Percentiles rank a stretch among this genome's conserved stretches.
These are phyloP conservation scores for Bolinopsis microptera DNA, from an alignment of 37 sponge, comb jelly and placozoan genomes.

Conservation along the genomic window DNA sequence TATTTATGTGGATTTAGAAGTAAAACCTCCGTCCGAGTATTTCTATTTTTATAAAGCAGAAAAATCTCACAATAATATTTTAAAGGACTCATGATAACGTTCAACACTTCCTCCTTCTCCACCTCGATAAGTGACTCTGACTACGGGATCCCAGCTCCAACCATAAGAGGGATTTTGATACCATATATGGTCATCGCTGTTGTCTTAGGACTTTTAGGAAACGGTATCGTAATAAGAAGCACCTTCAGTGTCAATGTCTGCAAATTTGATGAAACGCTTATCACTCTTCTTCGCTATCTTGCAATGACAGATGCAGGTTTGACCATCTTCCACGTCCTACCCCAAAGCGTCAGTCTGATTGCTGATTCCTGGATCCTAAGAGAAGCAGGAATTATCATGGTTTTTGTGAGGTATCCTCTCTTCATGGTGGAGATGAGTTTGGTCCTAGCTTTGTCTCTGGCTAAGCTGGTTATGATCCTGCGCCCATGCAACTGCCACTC, in stretches of 20 bases:
- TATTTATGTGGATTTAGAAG: too few species aligned
- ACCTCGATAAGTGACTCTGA: neutral
- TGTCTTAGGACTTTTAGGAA: neutral
- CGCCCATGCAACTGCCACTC: neutral
- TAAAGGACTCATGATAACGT: too few species aligned
- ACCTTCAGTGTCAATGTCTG: neutral
- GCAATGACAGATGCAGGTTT: neutral
- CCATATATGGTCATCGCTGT: neutral
- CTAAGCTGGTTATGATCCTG: neutral
- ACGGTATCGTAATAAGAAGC: neutral
- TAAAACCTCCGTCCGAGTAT: too few species aligned
- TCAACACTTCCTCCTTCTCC: neutral
- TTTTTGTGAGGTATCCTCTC: neutral
- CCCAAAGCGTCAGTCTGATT: neutral
- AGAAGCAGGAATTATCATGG: neutral
- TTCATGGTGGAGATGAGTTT: neutral
- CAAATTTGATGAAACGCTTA: neutral
- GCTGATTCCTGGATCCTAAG: constrained; percentile 2
- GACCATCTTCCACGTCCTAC: neutral
- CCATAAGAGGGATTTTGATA: neutral
- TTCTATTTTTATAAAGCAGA: too few species aligned
- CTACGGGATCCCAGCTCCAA: neutral
- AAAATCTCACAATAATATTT: too few species aligned
- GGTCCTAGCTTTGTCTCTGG: neutral
- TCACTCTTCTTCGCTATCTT: neutral